Evolutionary conservation across 2,888 invertebrate genomes (phyloP), one percentile per base, ranked within the genome.

Genomic region (Hypomecis punctinalis): DNA sequence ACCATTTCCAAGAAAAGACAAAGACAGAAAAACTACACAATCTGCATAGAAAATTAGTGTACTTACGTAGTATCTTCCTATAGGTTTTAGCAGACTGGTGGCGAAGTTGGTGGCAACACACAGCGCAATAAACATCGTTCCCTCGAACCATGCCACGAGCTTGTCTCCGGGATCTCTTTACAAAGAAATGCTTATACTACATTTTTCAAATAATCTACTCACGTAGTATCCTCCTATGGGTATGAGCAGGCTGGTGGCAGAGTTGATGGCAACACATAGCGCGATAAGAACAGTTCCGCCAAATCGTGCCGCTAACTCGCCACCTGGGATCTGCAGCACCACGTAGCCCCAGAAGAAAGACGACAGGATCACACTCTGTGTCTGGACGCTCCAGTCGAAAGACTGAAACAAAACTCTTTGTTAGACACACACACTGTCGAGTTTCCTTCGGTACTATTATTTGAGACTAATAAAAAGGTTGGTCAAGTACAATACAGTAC

Each of bases 281-380:
- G 93, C 85, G 42, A 95, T 80, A 8, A 97, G 89, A 39, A 94
- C 83, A 79, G 95, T 96, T 6, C 96, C 96, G 0, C 97, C 97
- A 78, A 95, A 95, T 56, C 91, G 92, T 48, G 95, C 95, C 0
- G 96, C 96, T 70, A 97, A 78, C 71, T 95, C 94, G 0, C 96
- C 96, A 0, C 95, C 94, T 0, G 95, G 95, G 10, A 95, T 87
- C 84, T 97, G 97, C 36, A 95, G 94, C 8, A 95, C 77, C 0
- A 96, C 92, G 82, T 97, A 97, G 0, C 94, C 94, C 94, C 94
- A 94, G 81, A 94, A 94, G 80, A 94, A 94, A 0, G 94, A 94
- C 2, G 94, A 94, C 5, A 94, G 80, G 45, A 94, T 89, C 42
- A 91, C 76, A 54, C 91, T 89, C 74, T 93, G 93, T 0, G 71